Conservation (phyloP, 2,888 invertebrate species). For the Linhomoeus sp. region DNA sequence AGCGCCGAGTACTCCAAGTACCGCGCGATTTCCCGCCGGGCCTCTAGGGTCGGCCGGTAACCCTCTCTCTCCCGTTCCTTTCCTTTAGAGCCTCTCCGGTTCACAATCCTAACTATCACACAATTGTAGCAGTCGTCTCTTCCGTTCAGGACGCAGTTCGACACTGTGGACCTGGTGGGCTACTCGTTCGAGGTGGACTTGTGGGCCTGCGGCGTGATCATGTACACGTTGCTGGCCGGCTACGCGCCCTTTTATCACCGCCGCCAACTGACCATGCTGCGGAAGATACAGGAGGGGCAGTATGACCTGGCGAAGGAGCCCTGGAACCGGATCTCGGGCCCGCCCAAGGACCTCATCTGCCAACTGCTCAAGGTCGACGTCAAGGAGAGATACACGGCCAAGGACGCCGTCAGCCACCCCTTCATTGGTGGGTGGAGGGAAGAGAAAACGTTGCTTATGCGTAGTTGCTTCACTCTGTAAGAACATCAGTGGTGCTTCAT, state of each 20-base stretch:
- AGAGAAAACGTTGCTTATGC: too few relatives aligned
- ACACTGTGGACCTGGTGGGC: slow-evolving; percentile 64
- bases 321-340: slow-evolving; percentile 80
- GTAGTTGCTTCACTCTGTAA: too few relatives aligned
- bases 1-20: too few relatives aligned
- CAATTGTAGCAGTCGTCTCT: too few relatives aligned
- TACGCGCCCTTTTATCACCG: slow-evolving; percentile 99
- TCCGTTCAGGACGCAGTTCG: too few relatives aligned
- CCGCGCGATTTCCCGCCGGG: too few relatives aligned
- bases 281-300: slow-evolving; percentile 96
- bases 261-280: slow-evolving; percentile 92
- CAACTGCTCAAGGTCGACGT: slow-evolving; percentile 78
- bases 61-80: too few relatives aligned
- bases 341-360: slow-evolving; percentile 44
- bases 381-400: slow-evolving; percentile 55
- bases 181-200: slow-evolving; percentile 82
- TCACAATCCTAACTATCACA: too few relatives aligned
- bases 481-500: too few relatives aligned
- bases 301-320: slow-evolving; percentile 82
- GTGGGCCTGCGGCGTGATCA: slow-evolving; percentile 65
- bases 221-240: slow-evolving; percentile 90
- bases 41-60: too few relatives aligned
- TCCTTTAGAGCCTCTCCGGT: too few relatives aligned
- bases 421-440: too few relatives aligned
- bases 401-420: slow-evolving; percentile 65